Percentiles rank a stretch among this genome's conserved stretches.
Conservation (phyloP, 2,113 vertebrate genomes). For the Varanus komodoensis region DNA sequence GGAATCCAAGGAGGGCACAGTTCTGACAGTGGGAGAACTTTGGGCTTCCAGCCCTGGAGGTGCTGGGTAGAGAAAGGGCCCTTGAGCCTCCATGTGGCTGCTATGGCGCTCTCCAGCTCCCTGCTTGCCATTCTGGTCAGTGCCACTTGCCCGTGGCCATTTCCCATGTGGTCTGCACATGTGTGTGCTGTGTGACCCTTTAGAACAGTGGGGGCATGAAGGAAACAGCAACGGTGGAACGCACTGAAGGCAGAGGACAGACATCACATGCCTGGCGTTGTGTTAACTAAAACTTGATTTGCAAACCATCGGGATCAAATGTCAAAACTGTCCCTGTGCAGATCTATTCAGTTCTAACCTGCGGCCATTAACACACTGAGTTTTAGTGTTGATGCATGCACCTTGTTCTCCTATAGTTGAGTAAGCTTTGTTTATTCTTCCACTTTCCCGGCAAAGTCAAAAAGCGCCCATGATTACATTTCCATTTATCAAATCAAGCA, state of each 20-base stretch:
- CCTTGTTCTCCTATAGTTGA: not conserved
- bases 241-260: not conserved
- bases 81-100: not conserved
- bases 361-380: not conserved
- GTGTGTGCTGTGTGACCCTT: not conserved
- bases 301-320: not conserved
- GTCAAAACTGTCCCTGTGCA: not conserved
- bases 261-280: not conserved
- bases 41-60: not conserved
- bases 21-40: not conserved
- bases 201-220: not conserved
- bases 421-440: not conserved
- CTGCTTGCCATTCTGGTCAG: not conserved
- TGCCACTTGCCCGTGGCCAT: not conserved
- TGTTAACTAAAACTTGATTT: not conserved
- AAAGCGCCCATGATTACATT: not conserved
- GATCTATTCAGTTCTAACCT: not conserved
- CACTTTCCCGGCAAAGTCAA: not conserved
- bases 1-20: no score
- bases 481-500: not conserved
- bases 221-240: not conserved
- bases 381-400: not conserved
- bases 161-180: not conserved
- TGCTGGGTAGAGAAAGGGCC: not conserved
- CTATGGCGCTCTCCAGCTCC: not conserved